Conservation (phyloP, 2,888 invertebrate genomes). For the Gerris lacustris region DNA sequence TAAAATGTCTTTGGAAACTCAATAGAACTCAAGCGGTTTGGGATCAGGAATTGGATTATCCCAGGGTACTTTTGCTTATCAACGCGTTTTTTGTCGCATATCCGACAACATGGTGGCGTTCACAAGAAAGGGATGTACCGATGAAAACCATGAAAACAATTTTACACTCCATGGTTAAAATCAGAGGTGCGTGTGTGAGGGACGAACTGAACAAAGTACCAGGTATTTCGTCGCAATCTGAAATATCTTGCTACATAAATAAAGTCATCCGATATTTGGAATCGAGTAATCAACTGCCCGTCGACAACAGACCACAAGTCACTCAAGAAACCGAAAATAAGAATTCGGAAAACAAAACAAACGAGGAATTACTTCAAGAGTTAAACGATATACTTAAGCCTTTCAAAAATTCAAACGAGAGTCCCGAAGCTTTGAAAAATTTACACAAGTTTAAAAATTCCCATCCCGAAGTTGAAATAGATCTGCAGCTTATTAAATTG, state of each 20-base stretch:
- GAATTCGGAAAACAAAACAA: no score
- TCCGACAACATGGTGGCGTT: slow-evolving; percentile 79
- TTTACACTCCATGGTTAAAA: slow-evolving; percentile 79
- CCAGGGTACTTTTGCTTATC: slow-evolving; percentile 65
- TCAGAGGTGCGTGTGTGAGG: slow-evolving; percentile 70
- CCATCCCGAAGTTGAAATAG: no score
- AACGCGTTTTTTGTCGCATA: slow-evolving; percentile 77
- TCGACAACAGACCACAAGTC: not conserved
- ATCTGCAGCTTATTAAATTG: no score
- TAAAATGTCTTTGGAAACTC: slow-evolving; percentile 93
- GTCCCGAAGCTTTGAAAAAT: no score
- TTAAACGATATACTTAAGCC: no score
- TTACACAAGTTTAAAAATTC: no score
- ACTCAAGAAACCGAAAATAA: no score
- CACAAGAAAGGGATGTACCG: slow-evolving; percentile 72
- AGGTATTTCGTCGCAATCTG: slow-evolving; percentile 52
- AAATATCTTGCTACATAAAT: slow-evolving; percentile 71
- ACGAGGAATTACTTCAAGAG: no score
- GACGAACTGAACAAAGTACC: slow-evolving; percentile 55
- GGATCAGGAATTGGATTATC: slow-evolving; percentile 61
- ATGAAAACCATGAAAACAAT: slow-evolving; percentile 82
- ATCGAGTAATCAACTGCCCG: slow-evolving; percentile 43
- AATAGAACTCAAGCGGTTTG: slow-evolving; percentile 76
- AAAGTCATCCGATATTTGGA: slow-evolving; percentile 46
- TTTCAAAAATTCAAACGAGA: no score